phyloP scores from a whole-genome alignment of 1,140 invertebrate species.

The Diprion similis region DNA sequence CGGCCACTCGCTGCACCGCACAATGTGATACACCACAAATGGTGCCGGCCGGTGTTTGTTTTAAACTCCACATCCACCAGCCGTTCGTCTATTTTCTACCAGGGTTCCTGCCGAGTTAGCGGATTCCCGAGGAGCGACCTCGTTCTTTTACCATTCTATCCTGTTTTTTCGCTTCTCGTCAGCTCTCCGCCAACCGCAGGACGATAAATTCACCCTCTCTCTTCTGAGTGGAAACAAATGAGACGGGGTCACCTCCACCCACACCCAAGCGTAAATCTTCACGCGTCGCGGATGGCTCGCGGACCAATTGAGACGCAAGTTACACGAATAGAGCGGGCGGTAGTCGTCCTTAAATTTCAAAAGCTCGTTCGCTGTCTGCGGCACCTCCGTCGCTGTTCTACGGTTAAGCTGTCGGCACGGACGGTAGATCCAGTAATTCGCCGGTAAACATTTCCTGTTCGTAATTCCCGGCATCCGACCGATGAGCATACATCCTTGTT shows the following conservation, averaged over 20 bases:
- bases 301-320: too few relatives aligned
- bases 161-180: background rate
- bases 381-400: too few relatives aligned
- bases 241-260: background rate
- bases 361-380: background rate
- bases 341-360: background rate
- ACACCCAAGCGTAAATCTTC: too few relatives aligned
- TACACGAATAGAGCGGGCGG: background rate
- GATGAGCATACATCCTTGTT: too few relatives aligned
- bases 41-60: background rate
- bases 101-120: background rate
- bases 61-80: background rate
- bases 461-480: background rate
- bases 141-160: background rate
- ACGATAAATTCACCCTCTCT: background rate
- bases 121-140: background rate
- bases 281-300: too few relatives aligned
- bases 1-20: background rate
- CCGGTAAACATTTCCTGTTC: slow-evolving; percentile 6
- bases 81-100: background rate
- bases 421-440: background rate
- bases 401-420: background rate
- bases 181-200: background rate
- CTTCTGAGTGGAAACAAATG: background rate
- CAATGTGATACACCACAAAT: background rate